Conservation (phyloP, 2,797 vertebrate species). For the Manis pentadactyla region DNA sequence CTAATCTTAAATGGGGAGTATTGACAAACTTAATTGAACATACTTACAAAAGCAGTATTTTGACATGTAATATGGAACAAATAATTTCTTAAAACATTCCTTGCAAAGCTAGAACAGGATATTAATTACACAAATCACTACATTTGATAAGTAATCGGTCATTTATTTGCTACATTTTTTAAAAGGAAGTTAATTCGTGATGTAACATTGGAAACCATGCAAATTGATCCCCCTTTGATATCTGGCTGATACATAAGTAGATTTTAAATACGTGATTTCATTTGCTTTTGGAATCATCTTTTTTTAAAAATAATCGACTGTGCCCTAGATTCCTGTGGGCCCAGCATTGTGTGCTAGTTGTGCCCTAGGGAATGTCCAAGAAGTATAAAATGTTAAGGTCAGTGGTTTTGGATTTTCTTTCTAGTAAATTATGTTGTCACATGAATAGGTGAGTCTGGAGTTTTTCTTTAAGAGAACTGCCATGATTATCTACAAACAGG, state of each 20-base stretch:
- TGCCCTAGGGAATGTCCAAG: slow-evolving; percentile 32
- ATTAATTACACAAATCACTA: not conserved
- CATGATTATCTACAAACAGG: not conserved
- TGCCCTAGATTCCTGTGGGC: slow-evolving; percentile 36
- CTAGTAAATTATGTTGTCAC: slow-evolving; percentile 54
- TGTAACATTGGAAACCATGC: slow-evolving; percentile 25
- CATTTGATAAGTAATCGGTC: slow-evolving; percentile 29
- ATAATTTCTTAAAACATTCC: slow-evolving; percentile 32
- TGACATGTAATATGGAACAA: slow-evolving; percentile 10
- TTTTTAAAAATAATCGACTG: slow-evolving; percentile 66
- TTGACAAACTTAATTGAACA: not conserved
- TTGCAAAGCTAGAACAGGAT: slow-evolving; percentile 32
- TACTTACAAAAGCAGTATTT: not conserved
- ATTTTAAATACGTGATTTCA: slow-evolving; percentile 63
- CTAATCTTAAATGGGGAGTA: slow-evolving; percentile 7
- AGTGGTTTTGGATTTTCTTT: slow-evolving; percentile 56
- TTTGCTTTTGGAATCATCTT: slow-evolving; percentile 72
- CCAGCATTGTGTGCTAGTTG: slow-evolving; percentile 24
- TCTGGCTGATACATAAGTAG: slow-evolving; percentile 41
- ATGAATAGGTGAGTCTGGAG: slow-evolving; percentile 53
- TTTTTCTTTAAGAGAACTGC: slow-evolving; percentile 19
- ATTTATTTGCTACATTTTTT: not conserved
- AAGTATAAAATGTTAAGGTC: slow-evolving; percentile 36
- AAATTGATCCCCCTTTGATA: slow-evolving; percentile 44
- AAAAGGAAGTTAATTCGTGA: slow-evolving; percentile 54